A percentile compares a stretch with the other conserved stretches of the same genome.
Conservation (phyloP, 2,888 invertebrate genomes). For the Drosophila neonasuta region DNA sequence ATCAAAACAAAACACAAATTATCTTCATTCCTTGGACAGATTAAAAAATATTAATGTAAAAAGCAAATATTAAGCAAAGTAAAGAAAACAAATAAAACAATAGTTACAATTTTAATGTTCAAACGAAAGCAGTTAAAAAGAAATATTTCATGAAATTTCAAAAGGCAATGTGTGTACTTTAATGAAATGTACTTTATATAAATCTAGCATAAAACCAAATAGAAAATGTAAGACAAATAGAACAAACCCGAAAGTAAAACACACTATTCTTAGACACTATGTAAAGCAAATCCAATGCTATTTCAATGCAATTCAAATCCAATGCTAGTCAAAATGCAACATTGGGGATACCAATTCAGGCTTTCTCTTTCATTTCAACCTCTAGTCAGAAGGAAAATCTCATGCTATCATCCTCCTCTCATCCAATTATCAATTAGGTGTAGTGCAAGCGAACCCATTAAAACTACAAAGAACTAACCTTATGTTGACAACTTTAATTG, state of each 20-base stretch:
- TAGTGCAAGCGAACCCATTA: constrained; percentile 4
- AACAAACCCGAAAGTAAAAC: constrained; percentile 8
- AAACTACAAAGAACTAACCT: constrained; percentile 27
- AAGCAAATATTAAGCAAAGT: constrained; percentile 6
- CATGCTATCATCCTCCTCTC: constrained; percentile 38
- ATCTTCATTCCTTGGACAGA: constrained; percentile 21
- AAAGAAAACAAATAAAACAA: neutral
- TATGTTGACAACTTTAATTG: constrained; percentile 61
- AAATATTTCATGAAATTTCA: constrained; percentile 22
- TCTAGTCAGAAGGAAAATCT: constrained; percentile 45
- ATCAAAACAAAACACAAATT: constrained; percentile 1
- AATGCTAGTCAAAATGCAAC: constrained; percentile 4
- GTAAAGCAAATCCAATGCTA: neutral
- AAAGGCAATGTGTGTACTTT: constrained; percentile 69
- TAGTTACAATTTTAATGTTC: constrained; percentile 20
- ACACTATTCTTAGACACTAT: constrained; percentile 3
- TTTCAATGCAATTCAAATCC: constrained; percentile 5
- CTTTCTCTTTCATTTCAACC: constrained; percentile 17
- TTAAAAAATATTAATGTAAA: constrained; percentile 31
- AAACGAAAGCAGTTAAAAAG: constrained; percentile 23
- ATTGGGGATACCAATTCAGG: constrained; percentile 8
- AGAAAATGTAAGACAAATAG: constrained; percentile 47
- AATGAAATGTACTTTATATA: constrained; percentile 70
- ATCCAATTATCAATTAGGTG: constrained; percentile 29
- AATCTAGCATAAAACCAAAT: constrained; percentile 51